Evolutionary conservation across 1,140 invertebrate species (phyloP), one percentile per base, ranked within the genome.

Genomic region (Holotrichia oblita): DNA sequence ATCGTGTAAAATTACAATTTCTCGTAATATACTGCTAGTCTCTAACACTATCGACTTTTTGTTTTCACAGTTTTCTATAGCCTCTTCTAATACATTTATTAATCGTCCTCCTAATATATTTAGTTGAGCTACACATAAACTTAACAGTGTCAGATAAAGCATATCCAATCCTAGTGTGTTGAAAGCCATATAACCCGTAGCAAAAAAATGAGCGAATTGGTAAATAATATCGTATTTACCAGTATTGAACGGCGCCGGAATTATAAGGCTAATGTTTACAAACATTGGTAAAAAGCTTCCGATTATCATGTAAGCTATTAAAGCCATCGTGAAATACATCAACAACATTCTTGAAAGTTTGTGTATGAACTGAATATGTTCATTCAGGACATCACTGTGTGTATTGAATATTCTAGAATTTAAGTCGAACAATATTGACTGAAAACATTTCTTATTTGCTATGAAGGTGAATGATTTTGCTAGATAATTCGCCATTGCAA

Each of bases 211-310:
- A 12, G 1, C 20, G 22, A 27, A 14, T 34, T 69, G 20, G 8
- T 69, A 69, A 69, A 69, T 9, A 22, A 69, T 12, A 27, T 69
- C 61, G 61, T 69, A 69, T 12, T 34, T 27, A 9, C 61, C 61
- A 9, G 22, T 27, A 12, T 69, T 12, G 22, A 69, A 69, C 9
- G 61, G 61, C 12, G 61, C 61, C 3, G 61, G 61, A 69, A 69
- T 69, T 34, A 20, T 69, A 27, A 69, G 8, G 14, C 61, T 34
- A 69, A 69, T 69, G 9, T 69, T 14, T 10, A 69, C 22, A 0
- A 69, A 27, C 22, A 69, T 69, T 14, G 61, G 61, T 12, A 69
- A 0, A 3, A 69, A 27, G 14, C 61, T 69, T 27, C 61, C 61
- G 22, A 69, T 69, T 27, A 69, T 7, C 20, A 34, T 27, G 22